These are phyloP conservation scores for Corythornis vintsioides DNA, from an alignment of 2,113 vertebrate species.

Conservation along the genomic window DNA sequence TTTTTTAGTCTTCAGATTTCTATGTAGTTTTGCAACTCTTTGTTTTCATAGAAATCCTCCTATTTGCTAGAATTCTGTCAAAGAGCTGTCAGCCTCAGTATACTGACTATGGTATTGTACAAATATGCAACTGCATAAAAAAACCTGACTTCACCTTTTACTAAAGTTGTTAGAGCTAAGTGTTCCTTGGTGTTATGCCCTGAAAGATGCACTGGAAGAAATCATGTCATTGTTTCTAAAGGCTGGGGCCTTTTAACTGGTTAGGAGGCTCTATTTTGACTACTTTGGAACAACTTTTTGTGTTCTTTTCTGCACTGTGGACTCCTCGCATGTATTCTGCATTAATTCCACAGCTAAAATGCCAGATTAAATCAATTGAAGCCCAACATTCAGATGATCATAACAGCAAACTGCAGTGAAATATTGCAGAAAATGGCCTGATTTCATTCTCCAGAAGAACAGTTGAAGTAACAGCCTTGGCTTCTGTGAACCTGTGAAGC, in stretches of 20 bases:
- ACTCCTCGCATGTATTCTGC: neutral
- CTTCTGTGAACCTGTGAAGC: neutral
- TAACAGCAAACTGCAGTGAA: neutral
- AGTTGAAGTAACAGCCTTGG: neutral
- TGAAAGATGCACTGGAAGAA: neutral
- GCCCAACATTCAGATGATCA: neutral
- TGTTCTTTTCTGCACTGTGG: neutral
- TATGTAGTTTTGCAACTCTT: conserved; percentile 25
- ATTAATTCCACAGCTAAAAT: neutral
- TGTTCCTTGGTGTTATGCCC: neutral
- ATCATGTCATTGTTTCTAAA: neutral
- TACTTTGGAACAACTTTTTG: neutral
- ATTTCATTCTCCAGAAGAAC: neutral
- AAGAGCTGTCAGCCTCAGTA: conserved; percentile 34
- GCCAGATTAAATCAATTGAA: neutral
- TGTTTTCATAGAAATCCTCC: conserved; percentile 12
- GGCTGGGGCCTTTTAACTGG: neutral
- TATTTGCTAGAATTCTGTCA: conserved; percentile 1
- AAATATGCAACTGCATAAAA: neutral
- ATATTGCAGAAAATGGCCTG: conserved; percentile 25
- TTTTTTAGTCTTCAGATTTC: conserved; percentile 72
- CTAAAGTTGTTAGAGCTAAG: neutral
- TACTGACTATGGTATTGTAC: neutral
- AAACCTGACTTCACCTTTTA: conserved; percentile 10
- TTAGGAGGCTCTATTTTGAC: neutral